phyloP scores from a whole-genome alignment of 2,797 vertebrate species.

The Phrynocephalus guinanensis region DNA sequence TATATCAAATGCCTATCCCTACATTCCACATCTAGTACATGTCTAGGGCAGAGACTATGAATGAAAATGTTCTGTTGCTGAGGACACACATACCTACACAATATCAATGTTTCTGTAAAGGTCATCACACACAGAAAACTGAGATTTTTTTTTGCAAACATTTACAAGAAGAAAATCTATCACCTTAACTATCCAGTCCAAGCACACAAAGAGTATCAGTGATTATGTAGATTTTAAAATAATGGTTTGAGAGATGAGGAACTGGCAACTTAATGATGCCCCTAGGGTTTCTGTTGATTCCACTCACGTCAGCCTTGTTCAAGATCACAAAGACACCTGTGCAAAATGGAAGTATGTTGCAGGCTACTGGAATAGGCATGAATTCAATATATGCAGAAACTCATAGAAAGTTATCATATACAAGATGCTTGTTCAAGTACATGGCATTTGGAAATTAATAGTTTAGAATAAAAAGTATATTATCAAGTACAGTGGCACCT shows the following conservation, averaged over 20 bases:
- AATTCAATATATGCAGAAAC: conserved; percentile 9
- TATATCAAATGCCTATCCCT: background rate
- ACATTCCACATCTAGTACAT: conserved; percentile 27
- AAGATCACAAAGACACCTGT: conserved; percentile 20
- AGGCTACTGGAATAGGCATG: background rate
- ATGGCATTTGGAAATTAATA: conserved; percentile 19
- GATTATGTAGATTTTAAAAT: conserved; percentile 45
- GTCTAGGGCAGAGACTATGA: background rate
- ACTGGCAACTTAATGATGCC: conserved; percentile 37
- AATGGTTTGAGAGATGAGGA: conserved; percentile 25
- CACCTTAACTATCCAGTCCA: conserved; percentile 31
- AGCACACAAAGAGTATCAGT: conserved; percentile 32
- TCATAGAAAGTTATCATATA: conserved; percentile 20
- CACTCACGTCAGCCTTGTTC: conserved; percentile 41
- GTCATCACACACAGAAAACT: background rate
- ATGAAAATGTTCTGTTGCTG: conserved; percentile 20
- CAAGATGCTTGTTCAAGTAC: conserved; percentile 24
- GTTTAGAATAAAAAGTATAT: background rate
- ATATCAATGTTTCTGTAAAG: conserved; percentile 28
- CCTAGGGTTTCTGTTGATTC: conserved; percentile 40
- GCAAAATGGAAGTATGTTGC: background rate
- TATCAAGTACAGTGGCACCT: background rate
- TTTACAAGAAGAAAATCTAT: conserved; percentile 23
- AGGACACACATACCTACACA: background rate
- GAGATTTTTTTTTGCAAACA: conserved; percentile 42